Conservation (phyloP, 2,113 vertebrate genomes). For the Sakesphorus luctuosus region DNA sequence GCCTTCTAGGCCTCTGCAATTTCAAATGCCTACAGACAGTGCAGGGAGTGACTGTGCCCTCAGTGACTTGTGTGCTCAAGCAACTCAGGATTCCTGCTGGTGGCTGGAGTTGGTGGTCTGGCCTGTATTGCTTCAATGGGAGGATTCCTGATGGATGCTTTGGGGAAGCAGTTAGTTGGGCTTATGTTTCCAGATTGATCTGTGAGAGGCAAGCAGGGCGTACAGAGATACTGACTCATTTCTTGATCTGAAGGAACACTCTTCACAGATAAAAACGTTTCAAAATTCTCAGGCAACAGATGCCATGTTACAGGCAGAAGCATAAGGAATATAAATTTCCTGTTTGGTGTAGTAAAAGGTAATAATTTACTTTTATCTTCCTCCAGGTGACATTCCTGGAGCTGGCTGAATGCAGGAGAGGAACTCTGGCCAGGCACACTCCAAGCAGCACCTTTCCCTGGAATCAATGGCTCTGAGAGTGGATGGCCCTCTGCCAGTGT, state of each 20-base stretch:
- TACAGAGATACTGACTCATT: neutral
- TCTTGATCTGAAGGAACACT: neutral
- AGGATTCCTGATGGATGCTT: neutral
- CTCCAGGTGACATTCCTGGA: neutral
- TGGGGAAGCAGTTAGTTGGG: neutral
- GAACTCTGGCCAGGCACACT: accelerated
- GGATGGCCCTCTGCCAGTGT: neutral
- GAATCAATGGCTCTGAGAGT: neutral
- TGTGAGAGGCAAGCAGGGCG: neutral
- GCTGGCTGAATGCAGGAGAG: neutral
- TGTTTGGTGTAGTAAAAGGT: neutral
- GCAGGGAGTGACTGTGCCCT: neutral
- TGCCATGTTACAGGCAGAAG: neutral
- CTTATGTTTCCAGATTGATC: neutral
- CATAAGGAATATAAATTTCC: neutral
- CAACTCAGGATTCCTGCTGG: neutral
- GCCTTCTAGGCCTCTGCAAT: neutral
- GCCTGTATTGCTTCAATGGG: neutral
- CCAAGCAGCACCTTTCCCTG: neutral
- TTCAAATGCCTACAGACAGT: neutral
- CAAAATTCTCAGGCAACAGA: slow-evolving; percentile 4
- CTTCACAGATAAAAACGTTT: slow-evolving; percentile 1
- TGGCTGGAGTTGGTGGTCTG: neutral
- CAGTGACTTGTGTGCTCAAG: accelerated
- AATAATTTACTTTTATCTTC: neutral